phyloP scores from a whole-genome alignment of 1,140 invertebrate genomes.

The Heliothis virescens region DNA sequence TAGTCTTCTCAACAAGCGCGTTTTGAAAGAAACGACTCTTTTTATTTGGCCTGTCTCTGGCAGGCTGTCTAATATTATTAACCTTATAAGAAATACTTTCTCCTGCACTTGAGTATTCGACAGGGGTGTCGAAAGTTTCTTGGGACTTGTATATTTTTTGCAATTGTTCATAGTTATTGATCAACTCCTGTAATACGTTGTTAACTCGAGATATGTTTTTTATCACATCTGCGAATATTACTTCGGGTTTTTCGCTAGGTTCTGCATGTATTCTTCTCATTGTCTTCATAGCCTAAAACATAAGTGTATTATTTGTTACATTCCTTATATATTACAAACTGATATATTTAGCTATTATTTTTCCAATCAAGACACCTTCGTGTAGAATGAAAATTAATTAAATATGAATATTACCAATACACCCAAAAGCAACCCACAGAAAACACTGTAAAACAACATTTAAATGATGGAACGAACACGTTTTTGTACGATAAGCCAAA shows the following conservation, averaged over 20 bases:
- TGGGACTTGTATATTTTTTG: conserved; percentile 62
- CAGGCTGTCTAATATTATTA: conserved; percentile 40
- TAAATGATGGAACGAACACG: not conserved
- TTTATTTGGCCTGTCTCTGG: not conserved
- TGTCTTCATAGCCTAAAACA: conserved; percentile 9
- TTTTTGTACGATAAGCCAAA: conserved; percentile 20
- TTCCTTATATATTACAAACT: too few relatives aligned
- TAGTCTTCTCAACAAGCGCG: too few relatives aligned
- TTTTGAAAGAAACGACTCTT: not conserved
- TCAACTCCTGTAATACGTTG: conserved; percentile 65
- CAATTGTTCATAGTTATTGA: conserved; percentile 67
- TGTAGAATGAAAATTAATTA: not conserved
- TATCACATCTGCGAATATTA: conserved; percentile 59
- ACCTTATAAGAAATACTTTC: conserved; percentile 3
- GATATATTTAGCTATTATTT: too few relatives aligned
- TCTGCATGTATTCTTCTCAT: not conserved
- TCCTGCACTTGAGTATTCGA: not conserved
- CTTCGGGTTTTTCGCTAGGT: conserved; percentile 42
- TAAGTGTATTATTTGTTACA: not conserved
- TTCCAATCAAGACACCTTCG: too few relatives aligned
- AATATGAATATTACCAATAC: conserved; percentile 26
- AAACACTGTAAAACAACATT: conserved; percentile 31
- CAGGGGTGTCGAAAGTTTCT: conserved; percentile 48
- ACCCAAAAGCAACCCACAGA: not conserved
- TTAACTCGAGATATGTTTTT: conserved; percentile 69